A percentile compares a stretch with the other conserved stretches of the same genome.
Conservation (phyloP, 2,888 invertebrate species). For the Podabrus alpinus region DNA sequence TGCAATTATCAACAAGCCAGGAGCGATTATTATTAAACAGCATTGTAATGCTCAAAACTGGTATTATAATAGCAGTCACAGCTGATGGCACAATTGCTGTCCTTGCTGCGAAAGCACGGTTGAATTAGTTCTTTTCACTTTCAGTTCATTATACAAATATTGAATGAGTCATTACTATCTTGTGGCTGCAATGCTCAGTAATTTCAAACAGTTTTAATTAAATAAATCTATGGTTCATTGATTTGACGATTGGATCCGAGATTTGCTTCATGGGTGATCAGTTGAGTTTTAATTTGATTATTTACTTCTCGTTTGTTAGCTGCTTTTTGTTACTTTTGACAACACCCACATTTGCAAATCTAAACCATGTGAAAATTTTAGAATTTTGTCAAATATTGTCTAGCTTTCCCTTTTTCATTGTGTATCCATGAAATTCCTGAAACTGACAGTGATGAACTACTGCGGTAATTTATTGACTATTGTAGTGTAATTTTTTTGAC, state of each 20-base stretch:
- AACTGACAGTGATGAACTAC: conserved; percentile 11
- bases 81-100: conserved; percentile 2
- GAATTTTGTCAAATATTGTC: not conserved
- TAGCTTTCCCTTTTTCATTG: not conserved
- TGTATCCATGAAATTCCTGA: conserved; percentile 4
- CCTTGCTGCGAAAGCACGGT: conserved; percentile 2
- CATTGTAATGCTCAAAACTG: not conserved
- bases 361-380: not conserved
- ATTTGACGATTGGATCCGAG: not conserved
- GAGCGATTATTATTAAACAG: not conserved
- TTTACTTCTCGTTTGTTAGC: not conserved
- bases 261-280: not conserved
- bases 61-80: conserved; percentile 1
- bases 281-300: not conserved
- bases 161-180: conserved; percentile 7
- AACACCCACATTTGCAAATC: not conserved
- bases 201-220: not conserved
- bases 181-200: not conserved
- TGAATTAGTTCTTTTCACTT: conserved; percentile 7
- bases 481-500: conserved; percentile 8
- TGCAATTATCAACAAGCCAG: no score
- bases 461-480: conserved; percentile 14
- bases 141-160: conserved; percentile 1
- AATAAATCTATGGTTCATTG: conserved; percentile 6
- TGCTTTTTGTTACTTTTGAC: not conserved